Base-by-base conservation (phyloP, 2,888 invertebrate species). In the Cephus runcator region DNA sequence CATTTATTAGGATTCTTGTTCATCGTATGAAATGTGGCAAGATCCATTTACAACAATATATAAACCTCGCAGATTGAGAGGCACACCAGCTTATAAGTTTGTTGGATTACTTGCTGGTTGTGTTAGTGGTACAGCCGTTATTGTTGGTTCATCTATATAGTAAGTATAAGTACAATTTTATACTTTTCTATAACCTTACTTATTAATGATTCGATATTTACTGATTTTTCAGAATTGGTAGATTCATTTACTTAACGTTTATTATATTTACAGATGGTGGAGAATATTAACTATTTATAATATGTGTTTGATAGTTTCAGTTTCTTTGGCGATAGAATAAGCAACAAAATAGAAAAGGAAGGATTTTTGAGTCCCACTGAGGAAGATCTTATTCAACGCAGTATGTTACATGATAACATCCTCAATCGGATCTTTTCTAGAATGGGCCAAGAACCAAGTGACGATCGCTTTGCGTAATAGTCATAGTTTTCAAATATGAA, bases 51-150 rank as follows among this genome's bases (percentile, higher is more conserved):
- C 33, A 33, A 71, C 75, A 12, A 83, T 80, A 78, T 83, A 85
- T 78, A 89, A 87, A 78, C 86, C 87, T 68, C 80, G 83, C 33
- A 83, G 83, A 77, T 69, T 86, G 30, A 83, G 81, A 82, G 88
- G 87, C 78, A 90, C 90, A 23, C 85, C 87, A 33, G 80, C 84
- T 0, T 79, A 81, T 40, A 83, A 75, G 80, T 75, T 77, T 36
- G 34, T 31, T 15, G 40, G 35, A 36, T 56, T 76, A 4, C 0
- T 77, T 12, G 36, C 77, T 11, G 15, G 76, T 11, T 79, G 74
- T 12, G 6, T 79, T 34, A 34, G 12, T 2, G 34, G 69, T 34
- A 76, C 33, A 80, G 34, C 75, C n/a, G 3, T n/a, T 12, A 11
- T 34, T 76, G 73, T 76, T 75, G n/a, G 75, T 73, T 76, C 40